These are phyloP conservation scores for Cyanistes caeruleus DNA, from an alignment of 2,113 vertebrate species.

Conservation along the genomic window DNA sequence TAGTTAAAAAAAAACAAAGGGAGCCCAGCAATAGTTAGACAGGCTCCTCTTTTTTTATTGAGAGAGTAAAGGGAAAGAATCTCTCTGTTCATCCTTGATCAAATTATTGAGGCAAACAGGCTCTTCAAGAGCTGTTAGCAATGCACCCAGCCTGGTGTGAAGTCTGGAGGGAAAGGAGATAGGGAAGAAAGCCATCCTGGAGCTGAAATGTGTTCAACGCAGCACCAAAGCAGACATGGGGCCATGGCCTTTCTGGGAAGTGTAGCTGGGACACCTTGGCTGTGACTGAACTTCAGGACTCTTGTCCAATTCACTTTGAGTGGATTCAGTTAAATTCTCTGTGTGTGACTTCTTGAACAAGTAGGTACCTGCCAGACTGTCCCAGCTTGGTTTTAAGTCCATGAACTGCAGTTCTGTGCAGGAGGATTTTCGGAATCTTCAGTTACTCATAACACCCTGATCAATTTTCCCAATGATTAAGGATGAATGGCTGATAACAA, in stretches of 20 bases:
- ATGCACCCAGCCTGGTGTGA: background rate
- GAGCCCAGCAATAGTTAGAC: background rate
- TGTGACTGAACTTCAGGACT: background rate
- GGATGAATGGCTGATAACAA: background rate
- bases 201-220: background rate
- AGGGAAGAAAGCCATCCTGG: background rate
- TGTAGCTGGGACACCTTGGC: background rate
- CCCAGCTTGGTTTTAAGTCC: background rate
- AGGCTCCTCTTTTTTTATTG: background rate
- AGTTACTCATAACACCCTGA: background rate
- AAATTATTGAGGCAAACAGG: background rate
- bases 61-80: background rate
- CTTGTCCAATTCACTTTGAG: background rate
- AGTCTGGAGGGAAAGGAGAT: background rate
- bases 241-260: accelerated
- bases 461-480: background rate
- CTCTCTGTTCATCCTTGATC: background rate
- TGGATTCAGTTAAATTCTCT: background rate
- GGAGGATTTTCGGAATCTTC: background rate
- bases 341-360: background rate
- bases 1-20: constrained; percentile 4
- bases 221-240: accelerated
- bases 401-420: background rate
- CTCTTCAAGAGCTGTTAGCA: background rate
- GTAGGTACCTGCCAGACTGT: background rate